A percentile compares a stretch with the other conserved stretches of the same genome.
phyloP scores from a whole-genome alignment of 2,888 invertebrate genomes.

The Mesorhabditis spiculigera region DNA sequence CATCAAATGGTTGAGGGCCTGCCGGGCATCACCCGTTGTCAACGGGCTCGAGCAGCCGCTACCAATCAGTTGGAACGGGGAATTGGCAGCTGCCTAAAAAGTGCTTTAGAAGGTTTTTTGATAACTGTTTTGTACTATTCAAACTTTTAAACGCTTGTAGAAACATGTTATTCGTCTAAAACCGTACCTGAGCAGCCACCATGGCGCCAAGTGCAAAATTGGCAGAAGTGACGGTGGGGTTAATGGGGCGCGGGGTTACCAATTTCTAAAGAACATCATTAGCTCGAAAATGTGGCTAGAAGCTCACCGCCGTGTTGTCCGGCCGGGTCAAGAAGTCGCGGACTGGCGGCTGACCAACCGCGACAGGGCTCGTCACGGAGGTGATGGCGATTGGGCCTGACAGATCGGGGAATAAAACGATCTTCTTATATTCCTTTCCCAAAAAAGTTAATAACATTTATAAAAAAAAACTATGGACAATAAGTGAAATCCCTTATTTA shows the following conservation, averaged over 20 bases:
- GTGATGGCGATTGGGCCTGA: background rate
- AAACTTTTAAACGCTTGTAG: no score
- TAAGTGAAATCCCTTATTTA: no score
- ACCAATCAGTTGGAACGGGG: background rate
- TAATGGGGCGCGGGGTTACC: slow-evolving; percentile 38
- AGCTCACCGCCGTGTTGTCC: slow-evolving; percentile 25
- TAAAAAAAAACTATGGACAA: no score
- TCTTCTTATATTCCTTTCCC: background rate
- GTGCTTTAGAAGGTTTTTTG: no score
- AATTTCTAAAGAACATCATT: slow-evolving; percentile 16
- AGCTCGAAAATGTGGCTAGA: background rate
- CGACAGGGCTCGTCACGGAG: background rate
- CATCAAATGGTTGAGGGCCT: slow-evolving; percentile 12
- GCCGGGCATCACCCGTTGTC: slow-evolving; percentile 17
- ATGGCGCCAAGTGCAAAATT: slow-evolving; percentile 10
- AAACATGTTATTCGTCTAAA: no score
- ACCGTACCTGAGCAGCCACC: slow-evolving; percentile 12
- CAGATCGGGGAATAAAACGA: background rate
- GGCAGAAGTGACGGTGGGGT: slow-evolving; percentile 22
- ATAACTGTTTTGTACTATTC: no score
- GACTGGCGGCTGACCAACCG: slow-evolving; percentile 17
- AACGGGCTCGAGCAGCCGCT: slow-evolving; percentile 10
- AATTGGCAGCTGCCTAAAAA: no score
- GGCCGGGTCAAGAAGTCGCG: slow-evolving; percentile 35
- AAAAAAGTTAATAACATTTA: no score